Evolutionary conservation across 1,140 invertebrate genomes (phyloP).

Genomic region (Ceratosolen fusciceps): DNA sequence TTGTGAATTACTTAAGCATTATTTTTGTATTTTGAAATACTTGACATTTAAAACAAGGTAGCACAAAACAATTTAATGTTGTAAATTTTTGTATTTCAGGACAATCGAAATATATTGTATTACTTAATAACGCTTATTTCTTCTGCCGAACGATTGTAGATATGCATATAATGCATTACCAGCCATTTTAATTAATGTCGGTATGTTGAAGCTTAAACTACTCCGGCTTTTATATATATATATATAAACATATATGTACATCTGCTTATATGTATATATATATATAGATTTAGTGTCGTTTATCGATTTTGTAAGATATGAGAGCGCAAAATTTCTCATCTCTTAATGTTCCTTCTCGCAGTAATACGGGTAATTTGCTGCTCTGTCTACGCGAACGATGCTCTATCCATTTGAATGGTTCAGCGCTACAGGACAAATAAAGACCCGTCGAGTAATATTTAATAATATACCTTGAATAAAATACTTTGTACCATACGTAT

Average conservation of each 20-base stretch:
- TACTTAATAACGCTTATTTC: neutral
- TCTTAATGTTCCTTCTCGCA: conserved; percentile 36
- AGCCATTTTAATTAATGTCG: conserved; percentile 19
- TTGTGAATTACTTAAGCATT: too few relatives aligned
- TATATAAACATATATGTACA: neutral
- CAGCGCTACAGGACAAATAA: neutral
- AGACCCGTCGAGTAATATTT: neutral
- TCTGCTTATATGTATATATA: neutral
- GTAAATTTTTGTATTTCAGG: too few relatives aligned
- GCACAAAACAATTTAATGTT: too few relatives aligned
- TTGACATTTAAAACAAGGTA: too few relatives aligned
- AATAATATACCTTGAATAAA: too few relatives aligned
- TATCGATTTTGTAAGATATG: conserved; percentile 23
- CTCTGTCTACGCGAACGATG: conserved; percentile 53
- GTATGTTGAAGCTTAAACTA: conserved; percentile 20
- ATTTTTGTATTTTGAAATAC: too few relatives aligned
- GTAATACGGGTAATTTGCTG: conserved; percentile 55
- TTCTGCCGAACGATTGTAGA: neutral
- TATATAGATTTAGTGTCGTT: neutral
- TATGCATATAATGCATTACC: neutral
- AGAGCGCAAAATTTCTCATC: neutral
- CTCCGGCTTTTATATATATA: neutral
- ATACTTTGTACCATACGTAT: too few relatives aligned
- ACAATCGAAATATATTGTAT: too few relatives aligned
- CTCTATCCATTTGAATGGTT: conserved; percentile 17